Evolutionary conservation across 92 coral and sea anemone genomes (phyloP), one percentile per base, ranked within the genome.

Genomic region (Parazoanthus darwini): DNA sequence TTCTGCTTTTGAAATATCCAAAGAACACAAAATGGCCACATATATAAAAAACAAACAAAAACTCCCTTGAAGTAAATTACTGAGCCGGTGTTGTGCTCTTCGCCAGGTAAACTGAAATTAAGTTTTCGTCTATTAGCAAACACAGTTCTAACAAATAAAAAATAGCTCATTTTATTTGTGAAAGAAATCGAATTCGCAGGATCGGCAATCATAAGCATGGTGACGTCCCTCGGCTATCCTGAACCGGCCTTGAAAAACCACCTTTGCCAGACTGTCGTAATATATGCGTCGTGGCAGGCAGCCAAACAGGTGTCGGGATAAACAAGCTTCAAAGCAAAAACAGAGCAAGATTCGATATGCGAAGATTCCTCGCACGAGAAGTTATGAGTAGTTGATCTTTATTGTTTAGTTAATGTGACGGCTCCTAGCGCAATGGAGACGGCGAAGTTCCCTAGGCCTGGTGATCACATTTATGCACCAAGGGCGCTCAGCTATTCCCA

Each of bases 401-500:
- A 35, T 72, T 44, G 72, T 46, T 56, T 86, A 58, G 29, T 79
- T 63, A 76, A 39, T 82, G 73, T 87, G 44, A 46, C 38, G 50
- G 29, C 36, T 89, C 23, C 13, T 54, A 90, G 75, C 54, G 89
- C 85, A 46, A 86, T 80, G 80, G 86, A 58, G 70, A 16, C 67
- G 37, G 7, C 86, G 18, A 26, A 39, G 13, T 23, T 46, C 22
- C 98, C 93, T 5, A 35, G 11, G 44, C 75, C 89, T 0, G 99
- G 96, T 5, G 98, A 95, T 78, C 99, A 96, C 74, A 93, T 96
- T 18, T 96, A 80, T 74, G 96, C 92, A 36, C 91, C 87, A 78
- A 89, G 96, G 74, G 94, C 95, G 29, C 81, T 92, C 80, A 91
- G 93, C 82, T 96, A 96, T 74, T 86, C 95, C 1, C 99, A 96